A percentile compares a stretch with the other conserved stretches of the same genome.
phyloP scores from a whole-genome alignment of 1,140 invertebrate species.

The Scaptomyza graminum region DNA sequence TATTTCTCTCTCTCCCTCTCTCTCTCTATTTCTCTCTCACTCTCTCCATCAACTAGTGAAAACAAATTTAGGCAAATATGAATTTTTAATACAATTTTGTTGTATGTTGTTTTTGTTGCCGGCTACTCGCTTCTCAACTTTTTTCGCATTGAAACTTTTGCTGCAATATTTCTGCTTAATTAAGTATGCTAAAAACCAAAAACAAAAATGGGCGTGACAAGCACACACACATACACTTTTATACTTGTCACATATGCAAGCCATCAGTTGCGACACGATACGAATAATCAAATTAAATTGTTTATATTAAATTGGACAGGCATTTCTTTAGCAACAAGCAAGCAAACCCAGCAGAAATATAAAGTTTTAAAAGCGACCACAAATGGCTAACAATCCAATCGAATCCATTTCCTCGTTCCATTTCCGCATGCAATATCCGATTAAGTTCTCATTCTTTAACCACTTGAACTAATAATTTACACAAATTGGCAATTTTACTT shows the following conservation, averaged over 20 bases:
- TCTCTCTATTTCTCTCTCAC: not conserved
- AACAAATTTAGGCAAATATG: conserved; percentile 79
- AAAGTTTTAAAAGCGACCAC: conserved; percentile 19
- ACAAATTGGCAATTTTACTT: conserved; percentile 75
- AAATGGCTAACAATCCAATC: conserved; percentile 5
- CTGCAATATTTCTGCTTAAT: conserved; percentile 68
- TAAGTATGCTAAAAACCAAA: conserved; percentile 54
- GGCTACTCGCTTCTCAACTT: conserved; percentile 42
- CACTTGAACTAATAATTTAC: conserved; percentile 81
- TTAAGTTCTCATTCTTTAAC: conserved; percentile 34
- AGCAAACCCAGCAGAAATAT: not conserved
- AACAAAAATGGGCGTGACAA: conserved; percentile 17
- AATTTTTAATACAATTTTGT: conserved; percentile 77
- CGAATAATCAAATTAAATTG: conserved; percentile 67
- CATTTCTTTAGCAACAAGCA: not conserved
- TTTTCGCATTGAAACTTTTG: conserved; percentile 57
- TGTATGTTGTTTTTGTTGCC: conserved; percentile 36
- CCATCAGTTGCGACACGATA: conserved; percentile 35
- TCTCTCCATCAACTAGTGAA: conserved; percentile 13
- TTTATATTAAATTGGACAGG: conserved; percentile 60
- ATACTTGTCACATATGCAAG: conserved; percentile 21
- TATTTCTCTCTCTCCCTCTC: not conserved
- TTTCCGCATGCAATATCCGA: conserved; percentile 30
- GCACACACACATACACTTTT: not conserved
- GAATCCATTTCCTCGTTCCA: not conserved